These are phyloP conservation scores for Digitonthophagus gazella DNA, from an alignment of 2,888 invertebrate genomes.

Conservation along the genomic window DNA sequence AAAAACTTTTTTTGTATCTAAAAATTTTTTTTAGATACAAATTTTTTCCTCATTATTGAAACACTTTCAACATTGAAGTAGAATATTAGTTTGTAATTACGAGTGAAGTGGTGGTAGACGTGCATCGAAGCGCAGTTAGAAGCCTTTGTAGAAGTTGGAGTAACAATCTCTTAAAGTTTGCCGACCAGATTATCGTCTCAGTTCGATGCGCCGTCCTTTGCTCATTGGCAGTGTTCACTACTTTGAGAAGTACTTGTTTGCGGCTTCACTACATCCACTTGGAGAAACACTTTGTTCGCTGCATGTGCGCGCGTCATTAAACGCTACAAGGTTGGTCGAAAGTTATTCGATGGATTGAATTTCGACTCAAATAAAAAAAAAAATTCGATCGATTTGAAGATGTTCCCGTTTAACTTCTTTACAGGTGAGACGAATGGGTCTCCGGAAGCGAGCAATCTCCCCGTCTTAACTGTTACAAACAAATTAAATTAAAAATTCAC, in stretches of 20 bases:
- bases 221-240: background rate
- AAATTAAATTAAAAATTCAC: slow-evolving; percentile 13
- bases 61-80: background rate
- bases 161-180: background rate
- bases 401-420: background rate
- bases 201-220: background rate
- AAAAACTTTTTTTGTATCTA: background rate
- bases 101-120: background rate
- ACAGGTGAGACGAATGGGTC: background rate
- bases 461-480: slow-evolving; percentile 1
- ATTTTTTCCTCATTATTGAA: background rate
- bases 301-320: background rate
- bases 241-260: background rate
- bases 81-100: background rate
- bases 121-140: background rate
- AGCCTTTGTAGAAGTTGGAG: background rate
- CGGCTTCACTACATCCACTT: background rate
- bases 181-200: background rate
- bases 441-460: background rate
- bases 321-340: background rate
- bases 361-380: background rate
- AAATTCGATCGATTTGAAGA: background rate
- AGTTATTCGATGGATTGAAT: background rate
- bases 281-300: background rate
- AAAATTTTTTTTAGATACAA: background rate